Conservation (phyloP, 1,140 invertebrate species). For the Pantala flavescens region DNA sequence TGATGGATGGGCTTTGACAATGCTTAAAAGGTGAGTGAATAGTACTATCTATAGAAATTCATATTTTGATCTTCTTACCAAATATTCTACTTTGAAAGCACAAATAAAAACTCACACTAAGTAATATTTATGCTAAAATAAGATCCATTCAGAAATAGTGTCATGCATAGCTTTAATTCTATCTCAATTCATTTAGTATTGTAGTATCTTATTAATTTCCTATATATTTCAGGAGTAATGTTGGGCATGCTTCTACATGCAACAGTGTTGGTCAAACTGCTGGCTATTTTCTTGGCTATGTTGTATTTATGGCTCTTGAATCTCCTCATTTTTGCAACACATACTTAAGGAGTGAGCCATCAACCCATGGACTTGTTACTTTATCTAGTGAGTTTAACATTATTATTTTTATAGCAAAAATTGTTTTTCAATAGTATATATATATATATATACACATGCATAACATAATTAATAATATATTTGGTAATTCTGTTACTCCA, state of each 20-base stretch:
- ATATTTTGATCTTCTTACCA: too few species aligned
- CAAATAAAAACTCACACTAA: too few species aligned
- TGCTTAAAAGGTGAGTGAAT: conserved; percentile 70
- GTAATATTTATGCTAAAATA: too few species aligned
- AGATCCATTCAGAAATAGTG: too few species aligned
- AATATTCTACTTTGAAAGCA: too few species aligned
- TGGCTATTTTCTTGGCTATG: conserved; percentile 95
- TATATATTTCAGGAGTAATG: conserved; percentile 59
- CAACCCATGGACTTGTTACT: conserved; percentile 67
- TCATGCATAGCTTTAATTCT: too few species aligned
- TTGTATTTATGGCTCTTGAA: conserved; percentile 94
- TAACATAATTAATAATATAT: too few species aligned
- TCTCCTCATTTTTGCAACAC: conserved; percentile 92
- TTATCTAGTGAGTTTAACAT: conserved; percentile 51
- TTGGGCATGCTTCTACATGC: conserved; percentile 98
- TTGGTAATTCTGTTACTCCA: too few species aligned
- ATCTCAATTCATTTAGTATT: too few species aligned
- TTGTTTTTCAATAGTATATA: too few species aligned
- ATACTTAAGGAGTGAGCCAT: conserved; percentile 69
- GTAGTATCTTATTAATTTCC: not conserved
- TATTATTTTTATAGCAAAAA: not conserved
- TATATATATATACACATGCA: too few species aligned
- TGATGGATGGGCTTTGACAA: conserved; percentile 98
- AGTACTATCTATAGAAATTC: too few species aligned
- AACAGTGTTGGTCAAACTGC: conserved; percentile 97